A percentile compares a stretch with the other conserved stretches of the same genome.
phyloP scores from a whole-genome alignment of 2,113 vertebrate genomes.

The Pogona vitticeps region DNA sequence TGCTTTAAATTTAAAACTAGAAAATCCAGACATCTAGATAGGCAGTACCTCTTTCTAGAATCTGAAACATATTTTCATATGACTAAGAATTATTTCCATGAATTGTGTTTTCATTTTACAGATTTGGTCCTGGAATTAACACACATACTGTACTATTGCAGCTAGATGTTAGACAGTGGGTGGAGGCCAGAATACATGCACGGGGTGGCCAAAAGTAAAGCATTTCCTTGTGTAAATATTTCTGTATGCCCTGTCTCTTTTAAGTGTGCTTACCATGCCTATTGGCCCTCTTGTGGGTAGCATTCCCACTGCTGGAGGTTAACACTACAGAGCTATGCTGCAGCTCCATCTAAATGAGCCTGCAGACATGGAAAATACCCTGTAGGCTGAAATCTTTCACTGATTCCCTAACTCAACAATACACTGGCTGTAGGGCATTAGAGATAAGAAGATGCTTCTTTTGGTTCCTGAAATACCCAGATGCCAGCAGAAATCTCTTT shows the following conservation, averaged over 20 bases:
- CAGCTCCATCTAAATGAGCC: too few relatives aligned
- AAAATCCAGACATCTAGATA: conserved; percentile 53
- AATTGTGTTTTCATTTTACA: neutral
- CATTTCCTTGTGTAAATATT: neutral
- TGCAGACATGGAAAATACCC: too few relatives aligned
- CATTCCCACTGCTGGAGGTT: neutral
- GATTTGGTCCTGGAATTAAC: neutral
- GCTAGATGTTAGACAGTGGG: neutral
- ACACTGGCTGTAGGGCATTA: too few relatives aligned
- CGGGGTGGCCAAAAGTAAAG: neutral
- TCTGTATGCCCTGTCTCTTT: neutral
- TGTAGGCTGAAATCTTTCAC: too few relatives aligned
- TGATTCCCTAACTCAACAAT: too few relatives aligned
- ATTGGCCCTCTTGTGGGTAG: neutral
- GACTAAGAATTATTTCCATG: neutral
- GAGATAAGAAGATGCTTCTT: too few relatives aligned
- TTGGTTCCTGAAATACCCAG: too few relatives aligned
- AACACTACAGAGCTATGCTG: too few relatives aligned
- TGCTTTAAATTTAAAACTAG: conserved; percentile 10
- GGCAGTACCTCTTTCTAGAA: fast-evolving
- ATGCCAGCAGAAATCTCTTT: too few relatives aligned
- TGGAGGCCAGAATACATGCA: too few relatives aligned
- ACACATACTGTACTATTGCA: too few relatives aligned
- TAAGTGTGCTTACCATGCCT: neutral
- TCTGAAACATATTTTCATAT: neutral